phyloP scores from a whole-genome alignment of 2,113 vertebrate species.

The Carassius auratus region DNA sequence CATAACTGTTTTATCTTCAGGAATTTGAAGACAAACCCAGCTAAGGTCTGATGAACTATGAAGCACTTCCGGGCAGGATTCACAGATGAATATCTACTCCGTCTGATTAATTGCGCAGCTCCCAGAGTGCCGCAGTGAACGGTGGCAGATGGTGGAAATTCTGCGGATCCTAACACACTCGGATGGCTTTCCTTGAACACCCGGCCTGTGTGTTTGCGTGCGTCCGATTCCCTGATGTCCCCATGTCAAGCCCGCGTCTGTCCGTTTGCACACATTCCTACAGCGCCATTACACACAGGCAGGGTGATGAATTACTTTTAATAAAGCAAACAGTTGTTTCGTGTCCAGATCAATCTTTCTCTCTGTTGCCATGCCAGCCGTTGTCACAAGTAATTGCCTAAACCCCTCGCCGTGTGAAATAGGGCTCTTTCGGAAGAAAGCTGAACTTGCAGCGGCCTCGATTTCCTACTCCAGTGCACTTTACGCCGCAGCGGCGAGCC shows the following conservation, averaged over 20 bases:
- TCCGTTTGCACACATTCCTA: constrained; percentile 13
- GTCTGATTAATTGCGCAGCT: constrained; percentile 13
- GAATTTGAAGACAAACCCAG: background rate
- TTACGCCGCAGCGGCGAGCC: constrained; percentile 28
- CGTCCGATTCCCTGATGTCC: constrained; percentile 21
- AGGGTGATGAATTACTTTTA: constrained; percentile 64
- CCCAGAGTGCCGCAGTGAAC: constrained; percentile 4
- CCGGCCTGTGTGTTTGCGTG: constrained; percentile 21
- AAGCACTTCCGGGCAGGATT: background rate
- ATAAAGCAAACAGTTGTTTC: constrained; percentile 58
- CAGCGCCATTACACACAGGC: constrained; percentile 44
- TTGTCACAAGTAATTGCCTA: constrained; percentile 59
- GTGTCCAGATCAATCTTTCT: constrained; percentile 56
- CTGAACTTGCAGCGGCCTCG: constrained; percentile 53
- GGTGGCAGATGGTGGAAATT: constrained; percentile 10
- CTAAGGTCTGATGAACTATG: background rate
- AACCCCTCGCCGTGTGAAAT: constrained; percentile 56
- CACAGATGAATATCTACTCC: background rate
- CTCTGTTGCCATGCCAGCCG: constrained; percentile 53
- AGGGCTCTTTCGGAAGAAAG: constrained; percentile 49
- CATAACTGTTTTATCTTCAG: background rate
- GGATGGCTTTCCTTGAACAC: constrained; percentile 42
- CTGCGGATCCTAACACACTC: background rate
- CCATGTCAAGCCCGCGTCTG: background rate
- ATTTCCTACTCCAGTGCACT: constrained; percentile 57